phyloP scores from a whole-genome alignment of 2,888 invertebrate genomes.

The Griposia aprilina region DNA sequence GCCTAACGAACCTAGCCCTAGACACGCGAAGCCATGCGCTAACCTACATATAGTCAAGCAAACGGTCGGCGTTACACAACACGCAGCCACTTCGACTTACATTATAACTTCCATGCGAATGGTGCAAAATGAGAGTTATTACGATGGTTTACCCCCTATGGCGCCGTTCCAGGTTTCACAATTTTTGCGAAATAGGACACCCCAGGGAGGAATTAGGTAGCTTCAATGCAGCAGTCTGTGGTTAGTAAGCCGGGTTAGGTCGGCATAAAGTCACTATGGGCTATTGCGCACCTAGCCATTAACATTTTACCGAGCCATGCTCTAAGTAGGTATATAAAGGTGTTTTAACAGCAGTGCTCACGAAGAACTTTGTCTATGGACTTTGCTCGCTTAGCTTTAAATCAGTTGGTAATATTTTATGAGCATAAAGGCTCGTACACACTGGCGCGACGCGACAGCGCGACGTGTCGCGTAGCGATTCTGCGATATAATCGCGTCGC shows the following conservation, averaged over 20 bases:
- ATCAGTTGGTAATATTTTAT: constrained; percentile 57
- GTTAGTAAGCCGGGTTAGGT: constrained; percentile 56
- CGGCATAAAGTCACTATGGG: constrained; percentile 43
- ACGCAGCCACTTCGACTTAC: constrained; percentile 42
- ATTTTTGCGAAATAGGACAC: constrained; percentile 73
- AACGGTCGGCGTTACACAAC: constrained; percentile 59
- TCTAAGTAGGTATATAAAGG: constrained; percentile 38
- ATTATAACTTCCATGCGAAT: constrained; percentile 64
- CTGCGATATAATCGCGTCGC: too few relatives aligned
- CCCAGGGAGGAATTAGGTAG: constrained; percentile 70
- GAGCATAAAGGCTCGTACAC: too few relatives aligned
- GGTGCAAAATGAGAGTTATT: constrained; percentile 73
- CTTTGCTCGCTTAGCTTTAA: constrained; percentile 37
- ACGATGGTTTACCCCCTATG: constrained; percentile 69
- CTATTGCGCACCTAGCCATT: constrained; percentile 53
- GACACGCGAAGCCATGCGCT: constrained; percentile 71
- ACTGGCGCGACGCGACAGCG: too few relatives aligned
- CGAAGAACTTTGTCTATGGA: constrained; percentile 50
- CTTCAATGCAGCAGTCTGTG: constrained; percentile 58
- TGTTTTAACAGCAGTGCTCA: constrained; percentile 47
- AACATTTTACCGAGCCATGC: constrained; percentile 32
- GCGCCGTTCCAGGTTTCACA: constrained; percentile 73
- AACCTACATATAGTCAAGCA: constrained; percentile 68
- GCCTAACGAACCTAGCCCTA: constrained; percentile 73
- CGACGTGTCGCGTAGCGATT: too few relatives aligned